Conservation (phyloP, 2,797 vertebrate species). For the Sparidentex hasta region DNA sequence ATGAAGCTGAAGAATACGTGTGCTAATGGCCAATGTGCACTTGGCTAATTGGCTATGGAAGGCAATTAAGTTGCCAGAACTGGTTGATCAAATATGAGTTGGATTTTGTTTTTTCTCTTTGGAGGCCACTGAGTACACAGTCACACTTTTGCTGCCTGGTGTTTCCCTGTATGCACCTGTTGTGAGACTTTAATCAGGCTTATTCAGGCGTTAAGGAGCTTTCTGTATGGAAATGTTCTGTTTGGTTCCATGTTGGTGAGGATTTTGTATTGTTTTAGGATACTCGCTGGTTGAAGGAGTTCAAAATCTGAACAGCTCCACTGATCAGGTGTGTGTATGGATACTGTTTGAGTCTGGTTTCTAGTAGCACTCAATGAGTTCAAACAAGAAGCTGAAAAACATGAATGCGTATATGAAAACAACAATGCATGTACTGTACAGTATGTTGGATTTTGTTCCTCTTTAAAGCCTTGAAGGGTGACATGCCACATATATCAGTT, state of each 20-base stretch:
- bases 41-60: slow-evolving; percentile 54
- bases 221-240: not conserved
- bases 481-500: no score
- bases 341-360: not conserved
- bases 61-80: slow-evolving; percentile 49
- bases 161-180: not conserved
- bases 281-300: not conserved
- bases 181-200: not conserved
- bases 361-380: not conserved
- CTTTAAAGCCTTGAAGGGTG: no score
- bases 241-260: not conserved
- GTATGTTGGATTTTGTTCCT: no score
- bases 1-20: slow-evolving; percentile 56
- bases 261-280: not conserved
- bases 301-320: not conserved
- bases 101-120: not conserved
- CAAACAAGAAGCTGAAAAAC: not conserved
- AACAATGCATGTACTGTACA: no score
- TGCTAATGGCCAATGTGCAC: slow-evolving; percentile 56
- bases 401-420: no score
- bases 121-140: slow-evolving; percentile 11
- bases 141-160: not conserved
- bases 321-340: not conserved
- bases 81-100: slow-evolving; percentile 32
- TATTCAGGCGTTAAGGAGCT: not conserved